Evolutionary conservation across 2,113 vertebrate genomes (phyloP).

Genomic region (Psophia crepitans): DNA sequence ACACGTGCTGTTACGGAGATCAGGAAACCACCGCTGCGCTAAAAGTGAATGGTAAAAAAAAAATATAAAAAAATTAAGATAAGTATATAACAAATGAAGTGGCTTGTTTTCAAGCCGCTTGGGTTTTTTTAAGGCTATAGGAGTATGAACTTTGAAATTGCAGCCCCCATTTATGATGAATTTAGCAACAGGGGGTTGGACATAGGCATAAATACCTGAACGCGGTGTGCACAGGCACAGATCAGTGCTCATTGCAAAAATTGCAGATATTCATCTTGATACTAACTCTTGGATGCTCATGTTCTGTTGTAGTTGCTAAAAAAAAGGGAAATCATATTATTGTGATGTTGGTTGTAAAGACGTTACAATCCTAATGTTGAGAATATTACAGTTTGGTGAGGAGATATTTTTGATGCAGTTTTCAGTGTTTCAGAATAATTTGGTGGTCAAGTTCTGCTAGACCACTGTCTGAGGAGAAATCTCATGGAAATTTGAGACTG

Average conservation of each 20-base stretch:
- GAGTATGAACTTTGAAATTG: background rate
- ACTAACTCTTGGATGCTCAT: background rate
- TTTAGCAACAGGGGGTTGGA: background rate
- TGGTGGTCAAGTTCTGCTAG: background rate
- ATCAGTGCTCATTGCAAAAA: background rate
- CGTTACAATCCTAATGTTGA: fast-evolving
- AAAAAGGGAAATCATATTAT: background rate
- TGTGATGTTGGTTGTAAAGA: background rate
- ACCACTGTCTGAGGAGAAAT: background rate
- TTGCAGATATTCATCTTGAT: background rate
- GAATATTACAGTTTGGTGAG: background rate
- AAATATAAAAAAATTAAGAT: background rate
- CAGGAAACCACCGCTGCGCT: slow-evolving; percentile 79
- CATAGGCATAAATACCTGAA: background rate
- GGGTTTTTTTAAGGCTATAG: fast-evolving
- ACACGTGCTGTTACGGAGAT: slow-evolving; percentile 82
- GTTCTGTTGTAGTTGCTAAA: background rate
- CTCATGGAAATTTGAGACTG: background rate
- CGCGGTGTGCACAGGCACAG: background rate
- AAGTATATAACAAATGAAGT: fast-evolving
- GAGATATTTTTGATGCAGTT: background rate
- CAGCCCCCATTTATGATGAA: background rate
- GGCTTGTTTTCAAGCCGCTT: background rate
- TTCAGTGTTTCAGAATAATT: background rate
- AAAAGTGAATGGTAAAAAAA: slow-evolving; percentile 77